Evolutionary conservation across 2,797 vertebrate species (phyloP).

Genomic region (Thalassophryne amazonica): DNA sequence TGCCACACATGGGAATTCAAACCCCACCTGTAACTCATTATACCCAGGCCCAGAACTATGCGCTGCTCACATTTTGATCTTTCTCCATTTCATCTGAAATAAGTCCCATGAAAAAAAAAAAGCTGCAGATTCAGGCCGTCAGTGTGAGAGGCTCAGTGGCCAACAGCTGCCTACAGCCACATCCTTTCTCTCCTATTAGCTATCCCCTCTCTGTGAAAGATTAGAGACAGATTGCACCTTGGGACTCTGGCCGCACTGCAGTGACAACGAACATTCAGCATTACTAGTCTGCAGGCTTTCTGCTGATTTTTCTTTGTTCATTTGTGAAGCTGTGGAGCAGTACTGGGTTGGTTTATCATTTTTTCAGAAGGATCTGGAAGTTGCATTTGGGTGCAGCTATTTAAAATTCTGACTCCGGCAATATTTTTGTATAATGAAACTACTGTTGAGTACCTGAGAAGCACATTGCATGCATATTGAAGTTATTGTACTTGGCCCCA

Average conservation of each 20-base stretch:
- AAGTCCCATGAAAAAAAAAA: conserved; percentile 64
- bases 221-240: conserved; percentile 70
- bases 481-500: no score
- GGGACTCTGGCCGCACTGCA: conserved; percentile 41
- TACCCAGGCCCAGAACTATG: conserved; percentile 43
- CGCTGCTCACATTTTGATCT: conserved; percentile 70
- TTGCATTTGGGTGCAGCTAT: conserved; percentile 1
- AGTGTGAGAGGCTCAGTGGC: conserved; percentile 49
- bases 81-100: conserved; percentile 64
- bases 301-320: conserved; percentile 54
- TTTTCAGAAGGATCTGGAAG: neutral
- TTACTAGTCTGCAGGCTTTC: conserved; percentile 34
- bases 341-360: conserved; percentile 7
- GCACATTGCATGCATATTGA: no score
- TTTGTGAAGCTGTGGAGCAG: conserved; percentile 26
- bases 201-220: conserved; percentile 57
- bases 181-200: conserved; percentile 51
- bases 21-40: conserved; percentile 77
- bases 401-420: neutral
- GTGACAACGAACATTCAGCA: conserved; percentile 56
- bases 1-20: conserved; percentile 46
- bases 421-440: neutral
- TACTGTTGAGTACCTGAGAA: neutral
- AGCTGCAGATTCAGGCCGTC: conserved; percentile 50
- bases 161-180: conserved; percentile 58